These are phyloP conservation scores for Pterostichus niger DNA, from an alignment of 2,888 invertebrate genomes.

Conservation along the genomic window DNA sequence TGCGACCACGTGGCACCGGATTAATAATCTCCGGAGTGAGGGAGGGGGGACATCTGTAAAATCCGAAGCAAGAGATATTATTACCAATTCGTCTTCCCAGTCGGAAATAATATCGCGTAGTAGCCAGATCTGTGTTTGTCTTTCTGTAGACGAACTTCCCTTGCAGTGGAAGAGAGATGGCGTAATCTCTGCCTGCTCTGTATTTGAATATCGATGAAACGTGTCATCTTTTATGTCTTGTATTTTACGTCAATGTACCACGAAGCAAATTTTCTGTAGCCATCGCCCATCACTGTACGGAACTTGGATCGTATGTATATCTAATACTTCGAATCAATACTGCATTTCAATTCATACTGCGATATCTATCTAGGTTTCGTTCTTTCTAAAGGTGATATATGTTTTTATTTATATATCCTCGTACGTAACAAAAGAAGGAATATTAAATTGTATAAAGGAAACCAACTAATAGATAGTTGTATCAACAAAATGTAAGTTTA, in stretches of 20 bases:
- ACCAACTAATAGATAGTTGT: too few relatives aligned
- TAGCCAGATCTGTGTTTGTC: constrained; percentile 37
- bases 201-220: constrained; percentile 57
- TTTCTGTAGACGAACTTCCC: not conserved
- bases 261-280: not conserved
- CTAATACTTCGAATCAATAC: constrained; percentile 10
- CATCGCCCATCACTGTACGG: too few relatives aligned
- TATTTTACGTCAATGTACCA: constrained; percentile 18
- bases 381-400: not conserved
- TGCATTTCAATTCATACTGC: constrained; percentile 6
- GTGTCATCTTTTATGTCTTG: constrained; percentile 29
- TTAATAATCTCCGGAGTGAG: constrained; percentile 24
- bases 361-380: not conserved
- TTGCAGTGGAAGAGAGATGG: not conserved
- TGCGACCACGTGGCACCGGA: constrained; percentile 29
- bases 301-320: constrained; percentile 9
- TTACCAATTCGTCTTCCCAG: constrained; percentile 47
- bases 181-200: not conserved
- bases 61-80: constrained; percentile 36
- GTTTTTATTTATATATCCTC: not conserved
- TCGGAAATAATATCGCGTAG: constrained; percentile 48
- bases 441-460: too few relatives aligned
- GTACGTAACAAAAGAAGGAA: too few relatives aligned
- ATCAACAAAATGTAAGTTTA: too few relatives aligned
- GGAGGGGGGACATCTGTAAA: constrained; percentile 25